Base-by-base conservation (phyloP, 2,113 vertebrate genomes). In the Ctenodactylus gundi region DNA sequence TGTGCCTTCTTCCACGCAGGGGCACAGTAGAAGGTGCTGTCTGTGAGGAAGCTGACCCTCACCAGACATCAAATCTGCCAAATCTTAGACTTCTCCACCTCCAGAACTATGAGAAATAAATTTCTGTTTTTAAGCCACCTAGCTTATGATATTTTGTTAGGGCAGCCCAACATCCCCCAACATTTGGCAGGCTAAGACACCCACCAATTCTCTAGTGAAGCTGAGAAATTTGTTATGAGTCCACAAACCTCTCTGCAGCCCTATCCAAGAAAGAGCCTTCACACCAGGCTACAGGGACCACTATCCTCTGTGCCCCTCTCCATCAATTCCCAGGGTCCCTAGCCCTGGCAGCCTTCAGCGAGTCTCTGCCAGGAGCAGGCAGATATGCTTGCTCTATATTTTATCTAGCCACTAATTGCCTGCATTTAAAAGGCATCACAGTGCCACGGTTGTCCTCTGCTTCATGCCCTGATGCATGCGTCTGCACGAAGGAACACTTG, bases 321-420 rank as follows among this genome's bases (percentile, higher is more conserved):
- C 2, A 23, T 49, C 67, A 49, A 18, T 67, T 55, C 87, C 60
- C n/a, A 44, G 39, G 39, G 60, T 34, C 84, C 87, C 76, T 65
- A n/a, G 36, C 31, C 62, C 64, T 51, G 76, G 82, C 87, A 85
- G 77, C 53, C 7, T 82, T 88, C 87, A 68, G 72, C 0, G 2
- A 89, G 82, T 55, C 73, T 57, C 80, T 96, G 95, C 83, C 76
- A 85, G 85, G n/a, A 60, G 83, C 88, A 64, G 73, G 81, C 65
- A 4, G 91, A 92, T 76, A 93, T 10, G 88, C 78, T 81, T 36
- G 41, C 62, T 85, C 88, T 96, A 44, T 96, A 89, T 97, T 97
- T 96, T 96, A 97, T 97, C 96, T 92, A 94, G 82, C 65, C 92
- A 80, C 92, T 97, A 97, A 97, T 97, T 97, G 97, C 94, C 82